Evolutionary conservation across 2,888 invertebrate genomes (phyloP).

Genomic region (Imbricaverruca yamaguchii): DNA sequence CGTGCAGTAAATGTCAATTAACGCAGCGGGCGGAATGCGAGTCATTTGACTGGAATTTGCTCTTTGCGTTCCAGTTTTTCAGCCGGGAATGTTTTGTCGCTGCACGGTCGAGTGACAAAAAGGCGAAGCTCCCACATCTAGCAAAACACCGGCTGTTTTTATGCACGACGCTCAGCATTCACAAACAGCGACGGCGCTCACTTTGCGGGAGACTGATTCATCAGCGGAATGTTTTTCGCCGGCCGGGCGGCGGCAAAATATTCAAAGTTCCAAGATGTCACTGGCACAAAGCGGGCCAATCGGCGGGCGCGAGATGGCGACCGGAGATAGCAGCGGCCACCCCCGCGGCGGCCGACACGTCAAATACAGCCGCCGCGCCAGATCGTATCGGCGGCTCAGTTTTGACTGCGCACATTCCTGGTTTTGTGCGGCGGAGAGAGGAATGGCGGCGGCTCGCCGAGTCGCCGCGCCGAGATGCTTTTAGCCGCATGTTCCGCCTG

Average conservation of each 20-base stretch:
- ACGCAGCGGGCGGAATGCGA: background rate
- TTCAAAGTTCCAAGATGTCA: constrained; percentile 4
- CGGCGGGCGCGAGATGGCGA: background rate
- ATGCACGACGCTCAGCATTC: background rate
- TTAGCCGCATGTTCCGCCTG: background rate
- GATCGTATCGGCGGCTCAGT: background rate
- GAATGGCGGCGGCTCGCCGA: background rate
- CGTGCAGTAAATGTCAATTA: background rate
- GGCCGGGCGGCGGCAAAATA: constrained; percentile 15
- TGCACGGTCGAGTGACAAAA: background rate
- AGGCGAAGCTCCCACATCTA: background rate
- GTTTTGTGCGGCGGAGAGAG: background rate
- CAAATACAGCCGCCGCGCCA: constrained; percentile 9
- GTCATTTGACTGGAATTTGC: background rate
- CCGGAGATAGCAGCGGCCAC: background rate
- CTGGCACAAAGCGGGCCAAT: constrained; percentile 15
- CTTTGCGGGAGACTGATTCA: constrained; percentile 5
- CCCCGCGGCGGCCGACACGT: background rate
- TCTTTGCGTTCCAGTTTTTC: background rate
- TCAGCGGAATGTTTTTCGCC: background rate
- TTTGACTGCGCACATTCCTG: constrained; percentile 20
- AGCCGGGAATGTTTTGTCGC: background rate
- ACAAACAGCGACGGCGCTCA: background rate
- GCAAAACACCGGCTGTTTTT: background rate
- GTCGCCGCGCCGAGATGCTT: background rate